These are phyloP conservation scores for Lordiphosa mommai DNA, from an alignment of 1,140 invertebrate genomes.

Conservation along the genomic window DNA sequence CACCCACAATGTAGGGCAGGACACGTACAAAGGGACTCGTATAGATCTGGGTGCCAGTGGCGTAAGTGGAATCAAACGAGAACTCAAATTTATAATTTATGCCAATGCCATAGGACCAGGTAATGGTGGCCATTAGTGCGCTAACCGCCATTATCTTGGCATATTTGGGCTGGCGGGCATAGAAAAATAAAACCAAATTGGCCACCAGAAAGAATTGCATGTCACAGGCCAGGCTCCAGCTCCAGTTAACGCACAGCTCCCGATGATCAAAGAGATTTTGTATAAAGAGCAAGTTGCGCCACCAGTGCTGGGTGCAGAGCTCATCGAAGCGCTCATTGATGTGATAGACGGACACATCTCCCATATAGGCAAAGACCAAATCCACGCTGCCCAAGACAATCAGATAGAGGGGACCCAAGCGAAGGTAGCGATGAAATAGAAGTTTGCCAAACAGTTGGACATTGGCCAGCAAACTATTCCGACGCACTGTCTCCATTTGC, in stretches of 20 bases:
- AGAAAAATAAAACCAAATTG: constrained; percentile 81
- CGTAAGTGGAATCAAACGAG: constrained; percentile 65
- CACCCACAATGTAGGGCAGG: constrained; percentile 68
- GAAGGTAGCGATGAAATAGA: constrained; percentile 71
- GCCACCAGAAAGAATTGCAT: constrained; percentile 88
- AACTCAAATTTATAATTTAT: constrained; percentile 58
- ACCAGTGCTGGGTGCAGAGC: constrained; percentile 82
- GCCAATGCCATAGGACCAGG: constrained; percentile 57
- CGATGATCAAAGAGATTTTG: constrained; percentile 82
- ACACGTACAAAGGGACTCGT: constrained; percentile 72
- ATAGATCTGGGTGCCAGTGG: constrained; percentile 67
- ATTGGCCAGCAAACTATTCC: constrained; percentile 52
- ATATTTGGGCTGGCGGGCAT: constrained; percentile 67
- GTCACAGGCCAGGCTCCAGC: constrained; percentile 91
- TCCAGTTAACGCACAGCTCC: constrained; percentile 87
- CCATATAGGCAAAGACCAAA: constrained; percentile 80
- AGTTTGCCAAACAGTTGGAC: constrained; percentile 63
- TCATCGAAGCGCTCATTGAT: constrained; percentile 80
- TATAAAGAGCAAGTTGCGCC: constrained; percentile 84
- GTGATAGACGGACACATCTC: constrained; percentile 80
- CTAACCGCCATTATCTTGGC: constrained; percentile 33
- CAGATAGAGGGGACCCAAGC: constrained; percentile 81
- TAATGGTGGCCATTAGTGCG: constrained; percentile 41
- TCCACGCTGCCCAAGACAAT: constrained; percentile 81
- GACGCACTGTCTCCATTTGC: constrained; percentile 58